Evolutionary conservation across 2,888 invertebrate species (phyloP), one percentile per base, ranked within the genome.

Genomic region (Linnaemya tessellans): DNA sequence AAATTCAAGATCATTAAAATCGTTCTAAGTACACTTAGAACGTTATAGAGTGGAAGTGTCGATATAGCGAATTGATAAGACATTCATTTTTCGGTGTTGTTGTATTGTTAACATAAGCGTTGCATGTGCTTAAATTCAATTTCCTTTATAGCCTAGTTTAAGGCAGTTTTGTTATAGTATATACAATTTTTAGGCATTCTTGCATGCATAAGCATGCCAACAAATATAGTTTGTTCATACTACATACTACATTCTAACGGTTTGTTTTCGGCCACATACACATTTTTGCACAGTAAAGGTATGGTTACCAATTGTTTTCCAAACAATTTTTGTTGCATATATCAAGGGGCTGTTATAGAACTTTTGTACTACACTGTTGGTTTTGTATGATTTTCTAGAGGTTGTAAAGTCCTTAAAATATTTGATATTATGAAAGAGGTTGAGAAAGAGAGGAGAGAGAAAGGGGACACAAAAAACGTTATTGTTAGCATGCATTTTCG

Each of bases 291-390:
- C 62, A 68, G 25, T 60, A 56, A 25, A 20, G 43, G 2, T 3
- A 51, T 60, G 64, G 54, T 3, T 35, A 30, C 46, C 54, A 43
- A 38, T 75, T 54, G 18, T 71, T 51, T 56, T 11, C 15, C 18
- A 41, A 75, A 46, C 22, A 13, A 43, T 62, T 49, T 74, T 51
- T 74, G 62, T 68, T 62, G 73, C 81, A 81, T 84, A 81, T 41
- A 62, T 81, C 60, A 64, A 79, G 84, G 70, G 77, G 73, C 67
- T 60, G 75, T 51, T 71, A 77, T 71, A 64, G 80, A 77, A 77
- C 67, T 65, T 46, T 65, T 43, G 15, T 38, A 30, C 20, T 56
- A 38, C 49, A 67, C 13, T 46, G 22, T 22, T 67, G 74, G 51
- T 15, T 54, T 73, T 54, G 65, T 68, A 62, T 56, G 54, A 18